phyloP scores from a whole-genome alignment of 92 coral and sea anemone genomes.

The Parazoanthus darwini region DNA sequence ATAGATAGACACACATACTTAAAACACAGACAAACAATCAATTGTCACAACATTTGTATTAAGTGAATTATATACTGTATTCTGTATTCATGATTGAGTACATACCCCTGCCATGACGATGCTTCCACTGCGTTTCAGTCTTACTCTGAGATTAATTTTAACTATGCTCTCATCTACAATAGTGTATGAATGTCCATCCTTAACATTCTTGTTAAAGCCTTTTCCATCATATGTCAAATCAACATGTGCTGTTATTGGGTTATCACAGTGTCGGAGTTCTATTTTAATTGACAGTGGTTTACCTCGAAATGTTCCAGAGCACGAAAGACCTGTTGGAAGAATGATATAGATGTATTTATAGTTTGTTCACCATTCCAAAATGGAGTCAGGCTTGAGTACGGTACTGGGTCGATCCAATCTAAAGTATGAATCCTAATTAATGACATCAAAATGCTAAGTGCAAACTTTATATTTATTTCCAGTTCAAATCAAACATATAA shows the following conservation, averaged over 20 bases:
- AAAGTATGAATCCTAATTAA: too few relatives aligned
- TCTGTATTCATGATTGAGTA: not conserved
- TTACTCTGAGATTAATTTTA: not conserved
- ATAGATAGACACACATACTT: too few relatives aligned
- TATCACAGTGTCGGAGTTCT: constrained; percentile 5
- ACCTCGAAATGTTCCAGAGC: not conserved
- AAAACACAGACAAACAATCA: too few relatives aligned
- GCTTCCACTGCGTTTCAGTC: constrained; percentile 30
- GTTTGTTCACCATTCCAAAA: too few relatives aligned
- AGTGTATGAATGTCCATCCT: not conserved
- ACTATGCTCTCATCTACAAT: not conserved
- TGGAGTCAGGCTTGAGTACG: too few relatives aligned
- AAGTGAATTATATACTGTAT: too few relatives aligned
- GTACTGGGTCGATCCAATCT: too few relatives aligned
- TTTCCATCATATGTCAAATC: not conserved
- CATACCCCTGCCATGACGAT: constrained; percentile 12
- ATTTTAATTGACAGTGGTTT: not conserved
- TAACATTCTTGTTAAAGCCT: constrained; percentile 1
- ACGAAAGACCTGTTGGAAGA: constrained; percentile 5
- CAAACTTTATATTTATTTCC: too few relatives aligned
- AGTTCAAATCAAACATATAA: too few relatives aligned
- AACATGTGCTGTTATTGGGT: constrained; percentile 31
- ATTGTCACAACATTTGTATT: too few relatives aligned
- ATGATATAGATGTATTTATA: not conserved
- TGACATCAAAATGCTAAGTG: too few relatives aligned